Conservation (phyloP, 2,888 invertebrate species). For the Lamellibrachia columna region DNA sequence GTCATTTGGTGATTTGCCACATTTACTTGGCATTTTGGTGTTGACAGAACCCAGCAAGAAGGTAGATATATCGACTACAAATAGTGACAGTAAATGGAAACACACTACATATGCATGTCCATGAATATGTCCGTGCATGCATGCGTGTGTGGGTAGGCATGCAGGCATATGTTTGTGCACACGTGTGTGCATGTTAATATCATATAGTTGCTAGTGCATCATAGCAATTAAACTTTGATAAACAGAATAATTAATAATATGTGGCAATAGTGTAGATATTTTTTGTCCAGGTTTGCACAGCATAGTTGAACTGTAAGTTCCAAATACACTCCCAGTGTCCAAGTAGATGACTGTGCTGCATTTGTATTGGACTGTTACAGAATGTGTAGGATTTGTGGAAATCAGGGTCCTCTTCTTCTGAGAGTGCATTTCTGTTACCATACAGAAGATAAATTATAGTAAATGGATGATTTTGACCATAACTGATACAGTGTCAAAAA, state of each 20-base stretch:
- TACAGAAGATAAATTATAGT: background rate
- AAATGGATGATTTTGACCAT: background rate
- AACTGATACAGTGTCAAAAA: background rate
- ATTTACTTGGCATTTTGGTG: background rate
- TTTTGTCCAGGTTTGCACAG: too few relatives aligned
- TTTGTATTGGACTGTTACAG: too few relatives aligned
- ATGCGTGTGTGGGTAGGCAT: background rate
- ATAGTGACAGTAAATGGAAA: background rate
- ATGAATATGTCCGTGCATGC: background rate
- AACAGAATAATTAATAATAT: too few relatives aligned
- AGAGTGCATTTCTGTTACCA: background rate
- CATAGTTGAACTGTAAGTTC: too few relatives aligned
- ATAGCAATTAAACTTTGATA: background rate
- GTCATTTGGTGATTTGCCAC: background rate
- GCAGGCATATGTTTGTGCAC: background rate
- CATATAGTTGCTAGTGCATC: background rate
- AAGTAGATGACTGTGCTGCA: too few relatives aligned
- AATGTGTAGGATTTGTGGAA: too few relatives aligned
- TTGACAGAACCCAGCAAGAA: background rate
- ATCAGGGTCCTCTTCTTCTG: background rate
- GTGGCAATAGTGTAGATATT: too few relatives aligned
- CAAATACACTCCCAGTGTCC: too few relatives aligned
- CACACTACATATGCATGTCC: background rate
- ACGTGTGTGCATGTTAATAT: background rate
- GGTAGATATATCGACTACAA: background rate